Percentiles rank a stretch among this genome's conserved stretches.
phyloP scores from a whole-genome alignment of 2,888 invertebrate genomes.

The Stictocephala bisonia region DNA sequence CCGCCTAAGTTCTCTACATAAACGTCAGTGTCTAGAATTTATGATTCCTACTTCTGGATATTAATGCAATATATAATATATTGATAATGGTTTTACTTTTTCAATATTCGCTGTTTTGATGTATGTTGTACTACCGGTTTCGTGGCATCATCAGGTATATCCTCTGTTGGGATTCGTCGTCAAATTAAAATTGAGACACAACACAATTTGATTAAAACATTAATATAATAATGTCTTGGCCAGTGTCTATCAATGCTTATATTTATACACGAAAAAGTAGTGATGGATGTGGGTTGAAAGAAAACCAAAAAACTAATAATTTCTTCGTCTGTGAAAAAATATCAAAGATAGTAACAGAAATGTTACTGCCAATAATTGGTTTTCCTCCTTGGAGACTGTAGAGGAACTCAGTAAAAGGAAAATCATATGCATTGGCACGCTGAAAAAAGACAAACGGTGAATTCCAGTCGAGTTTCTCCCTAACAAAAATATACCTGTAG shows the following conservation, averaged over 20 bases:
- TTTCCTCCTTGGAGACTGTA: constrained; percentile 59
- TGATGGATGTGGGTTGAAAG: constrained; percentile 58
- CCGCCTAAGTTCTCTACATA: too few species aligned
- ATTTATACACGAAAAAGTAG: constrained; percentile 59
- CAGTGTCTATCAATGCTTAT: constrained; percentile 59
- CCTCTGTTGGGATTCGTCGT: too few species aligned
- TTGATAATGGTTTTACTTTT: constrained; percentile 56
- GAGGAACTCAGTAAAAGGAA: constrained; percentile 46
- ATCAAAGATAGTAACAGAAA: constrained; percentile 59
- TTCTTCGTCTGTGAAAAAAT: constrained; percentile 58
- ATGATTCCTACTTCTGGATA: too few species aligned
- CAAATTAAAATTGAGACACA: too few species aligned
- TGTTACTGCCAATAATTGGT: constrained; percentile 62
- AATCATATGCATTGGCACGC: constrained; percentile 42
- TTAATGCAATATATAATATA: constrained; percentile 58
- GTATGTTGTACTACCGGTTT: too few species aligned
- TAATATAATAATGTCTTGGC: too few species aligned
- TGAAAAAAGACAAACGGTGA: constrained; percentile 47
- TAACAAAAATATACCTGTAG: constrained; percentile 20
- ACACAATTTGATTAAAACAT: too few species aligned
- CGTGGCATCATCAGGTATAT: too few species aligned
- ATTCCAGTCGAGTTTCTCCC: constrained; percentile 49
- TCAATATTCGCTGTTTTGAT: constrained; percentile 55
- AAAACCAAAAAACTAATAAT: constrained; percentile 58
- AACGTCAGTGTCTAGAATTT: too few species aligned